Conservation (phyloP, 2,113 vertebrate genomes). For the Nyctereutes procyonoides region DNA sequence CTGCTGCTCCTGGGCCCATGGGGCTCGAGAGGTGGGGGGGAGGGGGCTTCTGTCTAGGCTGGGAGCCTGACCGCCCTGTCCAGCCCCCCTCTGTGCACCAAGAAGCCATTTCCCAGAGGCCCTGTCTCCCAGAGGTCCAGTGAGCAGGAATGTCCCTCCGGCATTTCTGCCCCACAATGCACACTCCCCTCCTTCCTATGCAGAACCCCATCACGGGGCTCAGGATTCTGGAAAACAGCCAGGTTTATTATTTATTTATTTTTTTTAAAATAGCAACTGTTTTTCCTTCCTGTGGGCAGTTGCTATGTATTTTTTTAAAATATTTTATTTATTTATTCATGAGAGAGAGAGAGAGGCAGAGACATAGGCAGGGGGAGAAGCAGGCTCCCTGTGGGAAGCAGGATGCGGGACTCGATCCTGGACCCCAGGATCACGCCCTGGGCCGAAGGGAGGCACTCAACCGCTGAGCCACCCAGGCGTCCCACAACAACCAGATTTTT, state of each 20-base stretch:
- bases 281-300: too few species aligned
- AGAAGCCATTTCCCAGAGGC: constrained; percentile 9
- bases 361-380: too few species aligned
- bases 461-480: too few species aligned
- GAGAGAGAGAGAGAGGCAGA: too few species aligned
- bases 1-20: not conserved
- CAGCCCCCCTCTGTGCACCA: not conserved
- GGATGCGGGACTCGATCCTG: too few species aligned
- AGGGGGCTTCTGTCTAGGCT: not conserved
- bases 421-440: too few species aligned
- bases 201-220: not conserved
- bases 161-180: not conserved
- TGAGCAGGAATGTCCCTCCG: not conserved
- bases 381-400: too few species aligned
- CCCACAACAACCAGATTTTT: too few species aligned
- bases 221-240: constrained; percentile 29
- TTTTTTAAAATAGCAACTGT: too few species aligned
- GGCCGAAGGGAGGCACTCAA: too few species aligned
- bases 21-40: not conserved
- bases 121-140: not conserved
- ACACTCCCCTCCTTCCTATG: not conserved
- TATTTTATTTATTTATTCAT: too few species aligned
- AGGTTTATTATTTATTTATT: not conserved
- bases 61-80: not conserved
- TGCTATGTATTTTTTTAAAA: too few species aligned